These are phyloP conservation scores for Notoglanidium macrostoma DNA, from an alignment of 2,797 vertebrate genomes.

Conservation along the genomic window DNA sequence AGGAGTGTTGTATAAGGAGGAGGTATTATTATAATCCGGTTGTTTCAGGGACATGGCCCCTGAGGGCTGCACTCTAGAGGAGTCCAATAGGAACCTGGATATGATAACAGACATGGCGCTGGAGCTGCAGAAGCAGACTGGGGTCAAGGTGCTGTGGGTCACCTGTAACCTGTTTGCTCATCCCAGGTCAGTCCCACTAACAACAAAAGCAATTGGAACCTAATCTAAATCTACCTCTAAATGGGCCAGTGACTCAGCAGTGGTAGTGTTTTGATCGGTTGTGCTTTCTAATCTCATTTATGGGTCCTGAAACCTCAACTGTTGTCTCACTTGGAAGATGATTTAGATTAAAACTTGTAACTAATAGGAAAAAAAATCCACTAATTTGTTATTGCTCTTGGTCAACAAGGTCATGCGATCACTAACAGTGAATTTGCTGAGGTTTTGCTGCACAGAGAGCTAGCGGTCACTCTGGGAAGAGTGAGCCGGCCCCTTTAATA, in stretches of 20 bases:
- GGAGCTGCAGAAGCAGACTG: conserved; percentile 69
- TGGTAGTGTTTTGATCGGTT: background rate
- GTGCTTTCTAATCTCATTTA: background rate
- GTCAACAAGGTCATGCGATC: background rate
- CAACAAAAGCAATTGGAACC: background rate
- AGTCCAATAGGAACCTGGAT: conserved; percentile 71
- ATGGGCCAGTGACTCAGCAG: background rate
- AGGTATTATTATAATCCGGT: too few relatives aligned
- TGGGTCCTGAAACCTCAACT: background rate
- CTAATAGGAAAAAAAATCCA: too few relatives aligned
- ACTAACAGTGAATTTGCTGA: too few relatives aligned
- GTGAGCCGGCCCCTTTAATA: background rate
- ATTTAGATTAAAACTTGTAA: background rate
- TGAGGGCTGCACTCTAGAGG: conserved; percentile 69
- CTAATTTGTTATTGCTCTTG: background rate
- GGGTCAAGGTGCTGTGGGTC: conserved; percentile 72
- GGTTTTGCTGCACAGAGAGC: too few relatives aligned
- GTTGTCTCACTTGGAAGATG: background rate
- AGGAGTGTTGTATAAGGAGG: background rate
- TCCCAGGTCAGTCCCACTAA: conserved; percentile 58
- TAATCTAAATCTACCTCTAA: background rate
- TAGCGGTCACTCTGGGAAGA: too few relatives aligned
- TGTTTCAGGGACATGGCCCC: conserved; percentile 70
- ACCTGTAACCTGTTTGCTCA: conserved; percentile 75
- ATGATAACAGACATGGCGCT: conserved; percentile 71